Base-by-base conservation (phyloP, 2,888 invertebrate genomes). In the Melinaea menophilus region DNA sequence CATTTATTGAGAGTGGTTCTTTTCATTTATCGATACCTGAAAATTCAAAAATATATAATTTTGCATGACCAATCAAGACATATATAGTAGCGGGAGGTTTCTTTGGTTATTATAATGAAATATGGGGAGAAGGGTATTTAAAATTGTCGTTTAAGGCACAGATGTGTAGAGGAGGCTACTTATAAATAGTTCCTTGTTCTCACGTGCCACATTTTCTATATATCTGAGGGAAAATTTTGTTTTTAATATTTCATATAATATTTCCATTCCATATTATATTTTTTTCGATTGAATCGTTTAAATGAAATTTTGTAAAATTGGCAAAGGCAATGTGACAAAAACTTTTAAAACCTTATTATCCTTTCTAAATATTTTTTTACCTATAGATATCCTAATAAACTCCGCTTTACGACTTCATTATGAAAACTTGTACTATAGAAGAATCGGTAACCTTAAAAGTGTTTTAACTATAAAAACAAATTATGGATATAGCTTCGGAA, bases 1-100 rank as follows among this genome's bases (percentile, higher is more conserved):
- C 92, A 95, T 73, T 92, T 99, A 51, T 93, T 99, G 72, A 94
- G n/a, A n/a, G n/a, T n/a, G n/a, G 93, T 99, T 58, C 95, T 99
- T 77, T 92, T 99, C 4, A 98, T 99, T 7, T 99, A 99, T 82
- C 95, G 12, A 95, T 99, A 61, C 98, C 99, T 0, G 95, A 96
- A 37, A 92, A 93, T 35, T 93, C 93, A 75, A 91, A 94, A 55
- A 95, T 97, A 79, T 92, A 93, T 75, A 93, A 95, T 81, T 85
- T 94, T 0, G 94, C 96, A 3, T 96, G 96, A 77, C 97, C 98
- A 0, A 95, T 98, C 7, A 93, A 94, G 91, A 97, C 97, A 61
- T 98, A 98, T 0, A 98, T 98, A 0, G 98, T 99, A 96, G 98
- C 99, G 35, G 99, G 99, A 7, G 99, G 99, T 0, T 88, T 99